Conservation (phyloP, 1,140 invertebrate species). For the Aradophagus sp. region DNA sequence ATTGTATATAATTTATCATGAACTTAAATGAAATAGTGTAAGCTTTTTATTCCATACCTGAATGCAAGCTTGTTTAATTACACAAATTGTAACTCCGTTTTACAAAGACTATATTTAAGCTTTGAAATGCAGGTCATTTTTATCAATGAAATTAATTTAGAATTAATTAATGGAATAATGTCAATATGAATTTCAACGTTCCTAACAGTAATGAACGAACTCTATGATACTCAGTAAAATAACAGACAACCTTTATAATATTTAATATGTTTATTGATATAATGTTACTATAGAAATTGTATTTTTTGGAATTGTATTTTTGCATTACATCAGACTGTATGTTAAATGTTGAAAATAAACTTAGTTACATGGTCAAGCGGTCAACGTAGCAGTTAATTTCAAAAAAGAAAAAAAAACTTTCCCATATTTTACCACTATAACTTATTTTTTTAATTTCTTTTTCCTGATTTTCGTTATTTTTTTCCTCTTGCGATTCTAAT, state of each 20-base stretch:
- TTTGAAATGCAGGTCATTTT: too few species aligned
- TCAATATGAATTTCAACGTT: too few species aligned
- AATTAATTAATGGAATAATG: too few species aligned
- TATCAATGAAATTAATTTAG: too few species aligned
- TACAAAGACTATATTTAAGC: too few species aligned
- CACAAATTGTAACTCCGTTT: too few species aligned
- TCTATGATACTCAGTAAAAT: background rate
- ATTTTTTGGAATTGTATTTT: constrained; percentile 26
- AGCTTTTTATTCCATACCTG: too few species aligned
- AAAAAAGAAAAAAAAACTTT: constrained; percentile 4
- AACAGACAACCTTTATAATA: constrained; percentile 6
- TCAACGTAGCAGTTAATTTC: constrained; percentile 11
- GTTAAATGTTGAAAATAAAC: constrained; percentile 7
- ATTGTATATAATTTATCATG: too few species aligned
- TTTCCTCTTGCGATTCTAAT: too few species aligned
- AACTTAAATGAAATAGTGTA: too few species aligned
- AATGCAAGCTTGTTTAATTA: too few species aligned
- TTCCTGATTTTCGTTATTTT: background rate
- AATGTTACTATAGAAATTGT: constrained; percentile 30
- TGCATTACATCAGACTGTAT: constrained; percentile 23
- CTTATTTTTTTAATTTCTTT: background rate
- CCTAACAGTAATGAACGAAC: too few species aligned
- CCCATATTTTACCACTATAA: background rate
- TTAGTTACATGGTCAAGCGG: constrained; percentile 24
- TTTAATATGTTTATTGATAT: constrained; percentile 13